Evolutionary conservation across 2,797 vertebrate species (phyloP).

Genomic region (Typhlichthys eigenmanni): DNA sequence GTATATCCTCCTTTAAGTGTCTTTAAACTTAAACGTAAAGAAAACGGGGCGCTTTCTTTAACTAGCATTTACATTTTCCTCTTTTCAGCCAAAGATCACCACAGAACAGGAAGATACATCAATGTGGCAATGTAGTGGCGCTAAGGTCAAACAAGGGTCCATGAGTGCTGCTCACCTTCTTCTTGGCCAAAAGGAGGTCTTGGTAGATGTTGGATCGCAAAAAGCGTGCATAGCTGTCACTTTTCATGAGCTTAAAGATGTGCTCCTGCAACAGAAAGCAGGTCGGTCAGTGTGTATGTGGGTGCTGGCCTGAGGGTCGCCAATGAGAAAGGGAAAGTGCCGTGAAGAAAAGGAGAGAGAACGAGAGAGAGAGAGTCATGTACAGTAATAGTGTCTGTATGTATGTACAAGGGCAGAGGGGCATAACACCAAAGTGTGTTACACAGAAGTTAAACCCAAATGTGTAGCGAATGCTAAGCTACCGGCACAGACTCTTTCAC

Average conservation of each 20-base stretch:
- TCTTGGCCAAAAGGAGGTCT: conserved; percentile 90
- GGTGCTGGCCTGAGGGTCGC: conserved; percentile 4
- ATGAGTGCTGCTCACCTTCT: conserved; percentile 85
- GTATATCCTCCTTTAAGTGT: too few relatives aligned
- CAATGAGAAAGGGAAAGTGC: neutral
- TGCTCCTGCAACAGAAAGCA: conserved; percentile 82
- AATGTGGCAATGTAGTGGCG: neutral
- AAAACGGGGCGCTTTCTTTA: too few relatives aligned
- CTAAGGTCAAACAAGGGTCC: neutral
- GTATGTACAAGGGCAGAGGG: neutral
- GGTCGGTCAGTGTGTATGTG: conserved; percentile 9
- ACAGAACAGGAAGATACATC: too few relatives aligned
- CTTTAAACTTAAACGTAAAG: too few relatives aligned
- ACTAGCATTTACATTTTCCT: too few relatives aligned
- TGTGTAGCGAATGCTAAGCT: too few relatives aligned
- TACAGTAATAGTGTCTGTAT: neutral
- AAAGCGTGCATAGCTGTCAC: conserved; percentile 96
- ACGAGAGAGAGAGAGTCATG: conserved; percentile 8
- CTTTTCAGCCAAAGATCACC: too few relatives aligned
- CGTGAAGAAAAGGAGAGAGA: neutral
- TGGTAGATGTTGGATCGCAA: conserved; percentile 93
- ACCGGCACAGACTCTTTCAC: conserved; percentile 24
- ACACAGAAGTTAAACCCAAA: conserved; percentile 2
- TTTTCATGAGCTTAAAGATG: conserved; percentile 98
- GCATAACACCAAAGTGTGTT: conserved; percentile 16